A percentile compares a stretch with the other conserved stretches of the same genome.
These are phyloP conservation scores for Gortyna flavago DNA, from an alignment of 2,888 invertebrate genomes.

Conservation along the genomic window DNA sequence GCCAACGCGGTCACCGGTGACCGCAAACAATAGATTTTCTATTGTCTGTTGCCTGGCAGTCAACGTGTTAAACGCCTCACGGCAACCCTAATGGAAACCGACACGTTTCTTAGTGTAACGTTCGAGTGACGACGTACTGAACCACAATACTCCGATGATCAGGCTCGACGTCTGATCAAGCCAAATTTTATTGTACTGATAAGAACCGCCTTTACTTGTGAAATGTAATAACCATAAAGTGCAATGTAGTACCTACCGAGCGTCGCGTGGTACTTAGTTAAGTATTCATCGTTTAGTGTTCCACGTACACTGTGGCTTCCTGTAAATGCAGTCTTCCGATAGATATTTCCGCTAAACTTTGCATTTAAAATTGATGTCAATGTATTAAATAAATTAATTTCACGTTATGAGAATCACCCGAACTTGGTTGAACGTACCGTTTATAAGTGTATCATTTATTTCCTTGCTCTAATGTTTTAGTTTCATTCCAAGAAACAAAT, in stretches of 20 bases:
- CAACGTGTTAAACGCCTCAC: constrained; percentile 71
- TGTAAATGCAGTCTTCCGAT: constrained; percentile 90
- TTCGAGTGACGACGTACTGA: constrained; percentile 74
- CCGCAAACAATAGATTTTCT: too few species aligned
- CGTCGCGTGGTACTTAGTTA: constrained; percentile 86
- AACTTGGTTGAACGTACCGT: constrained; percentile 63
- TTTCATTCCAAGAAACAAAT: constrained; percentile 79
- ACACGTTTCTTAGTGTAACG: constrained; percentile 77
- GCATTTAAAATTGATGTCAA: constrained; percentile 87
- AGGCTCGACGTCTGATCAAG: constrained; percentile 85
- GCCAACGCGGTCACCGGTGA: too few species aligned
- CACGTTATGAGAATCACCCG: constrained; percentile 56
- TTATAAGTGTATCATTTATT: constrained; percentile 58
- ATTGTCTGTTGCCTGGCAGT: too few species aligned
- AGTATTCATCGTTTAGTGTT: constrained; percentile 86
- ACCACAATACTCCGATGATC: constrained; percentile 86
- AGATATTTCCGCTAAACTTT: constrained; percentile 87
- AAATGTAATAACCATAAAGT: constrained; percentile 82
- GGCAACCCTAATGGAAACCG: constrained; percentile 75
- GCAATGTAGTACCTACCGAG: constrained; percentile 85
- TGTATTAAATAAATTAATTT: constrained; percentile 71
- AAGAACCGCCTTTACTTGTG: constrained; percentile 87
- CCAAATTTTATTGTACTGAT: constrained; percentile 88
- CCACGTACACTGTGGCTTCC: constrained; percentile 88
- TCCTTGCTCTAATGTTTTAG: constrained; percentile 64